Conservation (phyloP, 2,888 invertebrate species). For the Norana najaformis region DNA sequence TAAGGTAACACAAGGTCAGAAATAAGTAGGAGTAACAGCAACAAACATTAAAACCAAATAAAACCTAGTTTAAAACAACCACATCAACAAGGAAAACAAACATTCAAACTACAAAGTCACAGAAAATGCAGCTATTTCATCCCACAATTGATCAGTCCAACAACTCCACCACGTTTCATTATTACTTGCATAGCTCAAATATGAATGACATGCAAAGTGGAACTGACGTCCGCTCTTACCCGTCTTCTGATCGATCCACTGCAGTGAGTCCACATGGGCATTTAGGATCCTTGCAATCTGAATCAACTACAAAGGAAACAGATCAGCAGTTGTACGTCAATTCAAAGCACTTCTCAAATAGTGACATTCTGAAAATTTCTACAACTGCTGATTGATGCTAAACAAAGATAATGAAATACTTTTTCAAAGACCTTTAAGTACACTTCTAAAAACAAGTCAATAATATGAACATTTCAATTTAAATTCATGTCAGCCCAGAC, state of each 20-base stretch:
- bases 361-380: not conserved
- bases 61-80: not conserved
- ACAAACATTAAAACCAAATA: not conserved
- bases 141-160: not conserved
- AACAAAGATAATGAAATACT: too few relatives aligned
- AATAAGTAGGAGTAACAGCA: not conserved
- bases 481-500: too few relatives aligned
- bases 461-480: too few relatives aligned
- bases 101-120: not conserved
- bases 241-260: slow-evolving; percentile 88
- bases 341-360: not conserved
- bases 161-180: not conserved
- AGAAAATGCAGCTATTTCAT: not conserved
- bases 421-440: too few relatives aligned
- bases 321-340: not conserved
- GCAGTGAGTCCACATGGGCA: slow-evolving; percentile 92
- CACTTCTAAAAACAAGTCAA: too few relatives aligned
- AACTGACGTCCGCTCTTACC: slow-evolving; percentile 49
- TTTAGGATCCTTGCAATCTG: slow-evolving; percentile 91
- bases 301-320: slow-evolving; percentile 71
- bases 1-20: not conserved
- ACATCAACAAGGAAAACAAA: not conserved
- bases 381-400: too few relatives aligned
- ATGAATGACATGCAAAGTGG: not conserved
- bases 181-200: not conserved